A percentile compares a stretch with the other conserved stretches of the same genome.
These are phyloP conservation scores for Ramazzottius varieornatus DNA, from an alignment of 2,888 invertebrate species.

Conservation along the genomic window DNA sequence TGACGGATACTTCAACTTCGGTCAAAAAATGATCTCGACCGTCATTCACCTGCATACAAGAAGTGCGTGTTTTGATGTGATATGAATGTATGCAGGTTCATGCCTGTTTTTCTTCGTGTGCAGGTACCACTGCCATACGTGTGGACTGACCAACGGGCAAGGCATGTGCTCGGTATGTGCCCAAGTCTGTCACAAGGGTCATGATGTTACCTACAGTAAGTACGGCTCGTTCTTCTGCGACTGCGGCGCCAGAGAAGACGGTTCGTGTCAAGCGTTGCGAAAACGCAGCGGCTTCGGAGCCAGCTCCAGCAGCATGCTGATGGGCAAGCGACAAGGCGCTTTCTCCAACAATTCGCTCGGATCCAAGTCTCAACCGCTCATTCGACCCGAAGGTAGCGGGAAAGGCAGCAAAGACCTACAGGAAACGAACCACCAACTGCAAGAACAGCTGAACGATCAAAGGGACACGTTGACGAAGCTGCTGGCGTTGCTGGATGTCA, in stretches of 20 bases:
- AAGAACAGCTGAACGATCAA: not conserved
- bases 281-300: not conserved
- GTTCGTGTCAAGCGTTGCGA: slow-evolving; percentile 33
- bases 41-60: no score
- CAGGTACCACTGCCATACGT: slow-evolving; percentile 95
- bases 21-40: no score
- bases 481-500: not conserved
- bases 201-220: slow-evolving; percentile 87
- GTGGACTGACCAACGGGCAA: slow-evolving; percentile 89
- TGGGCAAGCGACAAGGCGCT: not conserved
- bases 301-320: not conserved
- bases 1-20: no score
- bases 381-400: not conserved
- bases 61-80: no score
- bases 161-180: slow-evolving; percentile 95
- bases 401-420: not conserved
- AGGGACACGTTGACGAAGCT: not conserved
- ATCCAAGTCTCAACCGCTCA: not conserved
- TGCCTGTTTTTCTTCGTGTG: no score
- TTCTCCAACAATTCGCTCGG: not conserved
- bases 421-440: not conserved
- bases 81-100: no score
- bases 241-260: slow-evolving; percentile 83
- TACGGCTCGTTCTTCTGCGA: slow-evolving; percentile 98
- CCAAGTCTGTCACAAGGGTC: slow-evolving; percentile 77